Evolutionary conservation across 1,140 invertebrate species (phyloP).

Genomic region (Hestina assimilis): DNA sequence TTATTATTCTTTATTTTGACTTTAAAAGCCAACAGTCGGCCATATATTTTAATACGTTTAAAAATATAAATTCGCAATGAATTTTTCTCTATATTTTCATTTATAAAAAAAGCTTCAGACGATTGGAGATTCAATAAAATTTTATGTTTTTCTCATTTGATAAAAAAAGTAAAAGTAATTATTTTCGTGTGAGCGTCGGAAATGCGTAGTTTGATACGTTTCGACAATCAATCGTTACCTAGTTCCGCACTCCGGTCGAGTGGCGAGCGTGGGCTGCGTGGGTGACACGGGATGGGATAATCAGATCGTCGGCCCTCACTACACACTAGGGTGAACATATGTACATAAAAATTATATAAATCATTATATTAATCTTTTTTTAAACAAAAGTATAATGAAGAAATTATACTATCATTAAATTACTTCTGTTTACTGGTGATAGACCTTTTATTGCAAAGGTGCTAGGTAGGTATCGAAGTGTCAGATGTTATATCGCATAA

Average conservation of each 20-base stretch:
- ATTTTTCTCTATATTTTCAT: no score
- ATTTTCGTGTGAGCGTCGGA: not conserved
- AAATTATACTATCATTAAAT: no score
- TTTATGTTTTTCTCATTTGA: no score
- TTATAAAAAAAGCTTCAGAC: no score
- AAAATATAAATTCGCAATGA: no score
- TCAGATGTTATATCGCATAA: no score
- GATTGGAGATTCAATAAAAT: no score
- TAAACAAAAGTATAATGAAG: no score
- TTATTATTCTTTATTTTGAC: not conserved
- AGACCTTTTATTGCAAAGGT: no score
- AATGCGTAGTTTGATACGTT: conserved; percentile 5
- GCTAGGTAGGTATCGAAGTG: no score
- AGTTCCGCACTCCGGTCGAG: not conserved
- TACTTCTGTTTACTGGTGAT: no score
- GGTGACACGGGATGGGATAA: conserved; percentile 23
- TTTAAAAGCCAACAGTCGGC: not conserved
- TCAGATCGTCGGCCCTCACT: conserved; percentile 16
- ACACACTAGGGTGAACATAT: conserved; percentile 3
- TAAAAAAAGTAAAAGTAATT: not conserved
- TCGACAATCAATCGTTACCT: conserved; percentile 12
- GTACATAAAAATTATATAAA: not conserved
- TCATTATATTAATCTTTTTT: no score
- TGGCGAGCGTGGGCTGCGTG: conserved; percentile 1
- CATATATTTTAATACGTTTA: not conserved